A percentile compares a stretch with the other conserved stretches of the same genome.
Evolutionary conservation across 2,113 vertebrate genomes (phyloP).

Genomic region (Strigops habroptila): DNA sequence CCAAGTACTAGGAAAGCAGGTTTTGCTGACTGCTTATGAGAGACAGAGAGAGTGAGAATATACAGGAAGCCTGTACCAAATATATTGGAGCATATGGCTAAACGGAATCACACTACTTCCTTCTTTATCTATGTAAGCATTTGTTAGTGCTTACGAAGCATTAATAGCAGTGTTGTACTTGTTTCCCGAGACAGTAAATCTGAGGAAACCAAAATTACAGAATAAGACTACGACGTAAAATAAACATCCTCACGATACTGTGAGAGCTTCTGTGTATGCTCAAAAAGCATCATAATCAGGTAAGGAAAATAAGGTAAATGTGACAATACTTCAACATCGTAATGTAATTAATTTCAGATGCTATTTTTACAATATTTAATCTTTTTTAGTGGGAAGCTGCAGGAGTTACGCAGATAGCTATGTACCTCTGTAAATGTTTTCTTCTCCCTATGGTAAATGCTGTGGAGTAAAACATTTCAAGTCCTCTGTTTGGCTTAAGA

Average conservation of each 20-base stretch:
- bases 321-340: not conserved
- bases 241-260: not conserved
- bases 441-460: not conserved
- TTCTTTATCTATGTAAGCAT: not conserved
- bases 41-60: not conserved
- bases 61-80: not conserved
- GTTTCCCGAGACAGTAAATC: not conserved
- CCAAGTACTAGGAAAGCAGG: not conserved
- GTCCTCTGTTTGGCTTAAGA: too few species aligned
- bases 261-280: not conserved
- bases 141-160: not conserved
- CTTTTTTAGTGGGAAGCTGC: not conserved
- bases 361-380: not conserved
- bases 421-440: not conserved
- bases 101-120: not conserved
- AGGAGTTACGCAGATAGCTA: accelerated
- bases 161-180: not conserved
- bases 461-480: not conserved
- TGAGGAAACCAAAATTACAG: not conserved
- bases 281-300: not conserved
- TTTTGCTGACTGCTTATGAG: not conserved
- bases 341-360: not conserved
- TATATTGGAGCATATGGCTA: not conserved
- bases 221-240: not conserved
- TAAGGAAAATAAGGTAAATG: not conserved